Percentiles rank a stretch among this genome's conserved stretches.
These are phyloP conservation scores for Florisuga fusca DNA, from an alignment of 2,797 vertebrate genomes.

Conservation along the genomic window DNA sequence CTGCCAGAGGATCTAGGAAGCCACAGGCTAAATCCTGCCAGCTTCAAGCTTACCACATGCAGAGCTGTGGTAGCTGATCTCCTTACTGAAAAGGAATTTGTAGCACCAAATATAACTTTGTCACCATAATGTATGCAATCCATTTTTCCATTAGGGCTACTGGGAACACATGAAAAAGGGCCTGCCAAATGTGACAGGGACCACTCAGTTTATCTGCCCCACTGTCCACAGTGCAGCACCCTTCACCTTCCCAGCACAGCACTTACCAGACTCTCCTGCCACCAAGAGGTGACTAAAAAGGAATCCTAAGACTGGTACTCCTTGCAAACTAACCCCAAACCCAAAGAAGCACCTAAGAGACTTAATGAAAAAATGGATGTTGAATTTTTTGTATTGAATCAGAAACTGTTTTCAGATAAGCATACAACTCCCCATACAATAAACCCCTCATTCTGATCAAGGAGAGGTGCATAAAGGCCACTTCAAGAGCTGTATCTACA, in stretches of 20 bases:
- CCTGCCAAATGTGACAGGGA: background rate
- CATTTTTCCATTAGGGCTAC: background rate
- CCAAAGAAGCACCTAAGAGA: background rate
- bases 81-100: background rate
- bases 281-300: background rate
- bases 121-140: background rate
- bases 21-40: background rate
- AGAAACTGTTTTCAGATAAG: background rate
- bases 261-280: background rate
- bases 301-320: background rate
- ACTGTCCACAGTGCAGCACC: rapidly evolving
- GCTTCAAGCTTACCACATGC: background rate
- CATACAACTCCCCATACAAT: background rate
- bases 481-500: background rate
- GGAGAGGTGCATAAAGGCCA: background rate
- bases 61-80: background rate
- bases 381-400: background rate
- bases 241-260: background rate
- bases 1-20: background rate
- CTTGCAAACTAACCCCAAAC: background rate
- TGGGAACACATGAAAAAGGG: background rate
- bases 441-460: background rate
- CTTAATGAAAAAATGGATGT: background rate
- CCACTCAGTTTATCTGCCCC: background rate
- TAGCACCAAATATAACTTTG: too few relatives aligned